Base-by-base conservation (phyloP, 2,797 vertebrate species). In the Pangasius krempfi region DNA sequence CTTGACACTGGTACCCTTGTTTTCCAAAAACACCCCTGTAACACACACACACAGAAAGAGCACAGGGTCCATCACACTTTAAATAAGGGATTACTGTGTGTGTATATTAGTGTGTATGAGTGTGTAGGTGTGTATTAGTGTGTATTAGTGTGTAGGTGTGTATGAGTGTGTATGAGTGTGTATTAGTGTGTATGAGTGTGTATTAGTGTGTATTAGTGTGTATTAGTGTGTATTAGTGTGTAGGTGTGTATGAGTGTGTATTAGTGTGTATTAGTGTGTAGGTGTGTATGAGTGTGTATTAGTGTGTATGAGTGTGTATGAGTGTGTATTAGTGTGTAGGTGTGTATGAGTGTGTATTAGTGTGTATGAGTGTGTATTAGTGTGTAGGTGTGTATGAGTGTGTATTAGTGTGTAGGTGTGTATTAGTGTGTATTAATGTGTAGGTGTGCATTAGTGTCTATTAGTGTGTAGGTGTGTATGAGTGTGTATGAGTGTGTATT, bases 1-100 rank as follows among this genome's bases (percentile, higher is more conserved):
- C 97, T 97, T 99, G 98, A 93, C 98, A 99, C 93, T 99, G 98
- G 94, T 99, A 99, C 85, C 98, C 98, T 91, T 99, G 98, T 92
- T 99, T 99, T 84, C 98, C 98, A 95, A 99, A 98, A 60, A 99
- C 97, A 66, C 98, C 98, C 98, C 98, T 99, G 94, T 62, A 82
- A n/a, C n/a, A 60, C 33, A 82, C 37, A 60, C 33, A 82, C 37
- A 62, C 1, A 56, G 9, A 80, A 56, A 80, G 52, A 30, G 50
- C 47, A 18, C 27, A 37, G 20, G 60, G 20, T 40, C 2, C 33
- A 22, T 22, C 16, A 58, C 4, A 25, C 33, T 27, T 40, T 13
- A 27, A 10, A 5, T 22, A 9, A 27, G 5, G 5, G 10, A 60
- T 82, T 60, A 40, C 1, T 25, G 30, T 40, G n/a, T 56, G 52